phyloP scores from a whole-genome alignment of 2,797 vertebrate species.

The Crenuchus spilurus region DNA sequence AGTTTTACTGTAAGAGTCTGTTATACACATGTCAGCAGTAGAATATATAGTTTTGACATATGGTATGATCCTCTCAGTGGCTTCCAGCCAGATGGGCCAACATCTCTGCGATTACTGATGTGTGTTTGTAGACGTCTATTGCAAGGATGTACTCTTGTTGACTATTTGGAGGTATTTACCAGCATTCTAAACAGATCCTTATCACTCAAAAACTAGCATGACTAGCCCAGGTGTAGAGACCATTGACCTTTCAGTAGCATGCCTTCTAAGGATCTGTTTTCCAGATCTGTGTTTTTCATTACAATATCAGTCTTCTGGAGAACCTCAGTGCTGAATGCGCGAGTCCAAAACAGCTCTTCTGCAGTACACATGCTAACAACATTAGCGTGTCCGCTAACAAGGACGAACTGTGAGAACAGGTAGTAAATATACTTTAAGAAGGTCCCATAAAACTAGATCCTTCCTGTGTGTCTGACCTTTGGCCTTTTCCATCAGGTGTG shows the following conservation, averaged over 20 bases:
- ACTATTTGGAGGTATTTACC: conserved; percentile 39
- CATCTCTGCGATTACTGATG: neutral
- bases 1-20: neutral
- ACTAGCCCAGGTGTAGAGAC: conserved; percentile 20
- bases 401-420: conserved; percentile 46
- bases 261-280: conserved; percentile 28
- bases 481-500: conserved; percentile 33
- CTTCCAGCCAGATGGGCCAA: neutral
- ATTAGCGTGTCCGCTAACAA: conserved; percentile 34
- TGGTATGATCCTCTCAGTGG: neutral
- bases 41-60: neutral
- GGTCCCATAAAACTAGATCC: conserved; percentile 45
- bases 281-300: conserved; percentile 51
- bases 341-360: conserved; percentile 13
- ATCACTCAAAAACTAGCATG: neutral
- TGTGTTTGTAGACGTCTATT: conserved; percentile 2
- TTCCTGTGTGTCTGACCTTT: conserved; percentile 51
- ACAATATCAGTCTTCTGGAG: conserved; percentile 5
- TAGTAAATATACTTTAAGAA: conserved; percentile 46
- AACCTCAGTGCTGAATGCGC: conserved; percentile 29
- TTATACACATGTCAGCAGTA: neutral
- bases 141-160: neutral
- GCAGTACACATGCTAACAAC: conserved; percentile 46
- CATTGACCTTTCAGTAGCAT: conserved; percentile 6
- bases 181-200: conserved; percentile 40